phyloP scores from a whole-genome alignment of 2,797 vertebrate species.

The Threskiornis aethiopicus region DNA sequence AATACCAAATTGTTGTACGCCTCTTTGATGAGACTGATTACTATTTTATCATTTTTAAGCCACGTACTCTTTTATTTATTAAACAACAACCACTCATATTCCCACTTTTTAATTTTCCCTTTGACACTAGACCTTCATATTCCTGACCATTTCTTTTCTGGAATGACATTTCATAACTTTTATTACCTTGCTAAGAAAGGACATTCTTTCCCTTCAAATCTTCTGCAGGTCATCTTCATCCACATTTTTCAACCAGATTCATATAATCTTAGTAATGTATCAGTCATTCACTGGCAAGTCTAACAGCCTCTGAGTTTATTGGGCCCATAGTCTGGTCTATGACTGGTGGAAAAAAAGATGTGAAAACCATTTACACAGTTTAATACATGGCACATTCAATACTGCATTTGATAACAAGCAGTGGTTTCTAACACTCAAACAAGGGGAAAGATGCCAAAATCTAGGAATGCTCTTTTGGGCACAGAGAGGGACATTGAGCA shows the following conservation, averaged over 20 bases:
- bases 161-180: not conserved
- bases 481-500: rapidly evolving
- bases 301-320: conserved; percentile 28
- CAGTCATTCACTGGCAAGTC: not conserved
- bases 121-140: not conserved
- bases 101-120: not conserved
- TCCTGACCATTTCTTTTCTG: not conserved
- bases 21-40: not conserved
- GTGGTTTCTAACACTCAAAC: not conserved
- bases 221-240: not conserved
- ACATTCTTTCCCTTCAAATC: not conserved
- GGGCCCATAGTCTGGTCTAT: not conserved
- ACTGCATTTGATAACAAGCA: not conserved
- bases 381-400: not conserved
- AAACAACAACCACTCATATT: not conserved
- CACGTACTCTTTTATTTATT: not conserved
- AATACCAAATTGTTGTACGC: not conserved
- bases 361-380: not conserved
- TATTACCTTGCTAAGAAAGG: not conserved
- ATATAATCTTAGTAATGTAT: not conserved
- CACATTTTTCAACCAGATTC: not conserved
- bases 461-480: not conserved
- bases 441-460: not conserved
- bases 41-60: not conserved
- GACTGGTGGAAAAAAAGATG: not conserved